Base-by-base conservation (phyloP, 30 jellyfish, hydroid and myxozoan genomes). In the Aurelia coerulea region DNA sequence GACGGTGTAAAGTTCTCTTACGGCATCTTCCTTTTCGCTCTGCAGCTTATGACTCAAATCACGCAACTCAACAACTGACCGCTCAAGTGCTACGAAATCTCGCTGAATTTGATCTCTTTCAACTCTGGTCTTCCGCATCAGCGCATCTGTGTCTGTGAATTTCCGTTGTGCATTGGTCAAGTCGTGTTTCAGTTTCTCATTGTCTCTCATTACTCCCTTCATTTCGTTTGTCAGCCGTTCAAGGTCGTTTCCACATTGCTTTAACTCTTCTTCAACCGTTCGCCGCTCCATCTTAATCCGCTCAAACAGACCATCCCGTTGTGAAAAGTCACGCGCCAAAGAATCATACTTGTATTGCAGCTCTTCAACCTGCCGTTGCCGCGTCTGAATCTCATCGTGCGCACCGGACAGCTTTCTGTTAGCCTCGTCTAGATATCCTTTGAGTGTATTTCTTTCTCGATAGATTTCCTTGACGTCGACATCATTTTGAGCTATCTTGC, bases 331-430 rank as follows among this genome's bases (percentile, higher is more conserved):
- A 73, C 98, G 95, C 15, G 81, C 51, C 83, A 87, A 18, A 13
- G 96, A 96, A 54, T 95, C 97, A 39, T 76, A 73, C 90, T 95
- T 95, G 90, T 90, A 90, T 56, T 95, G 99, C 75, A 95, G 88
- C 62, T 95, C 99, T 53, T 95, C 99, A 41, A 95, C 56, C 33
- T 79, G 87, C 37, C 98, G 75, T 73, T 95, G 99, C 64, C 96
- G 79, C 16, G 52, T 85, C 58, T 76, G 89, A 33, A 90, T 79
- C 59, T 95, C 99, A 7, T 95, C 98, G 9, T 90, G 95, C 64
- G 97, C 88, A 17, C 63, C 62, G 8, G 78, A 71, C 39, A 90
- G 85, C 50, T 83, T 80, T 15, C 99, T 79, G 62, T 90, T 95
- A 46, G 97, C 91, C 31, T 95, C 99, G 68, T 95, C 99, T 2